These are phyloP conservation scores for Trisateles emortualis DNA, from an alignment of 2,888 invertebrate genomes.

Conservation along the genomic window DNA sequence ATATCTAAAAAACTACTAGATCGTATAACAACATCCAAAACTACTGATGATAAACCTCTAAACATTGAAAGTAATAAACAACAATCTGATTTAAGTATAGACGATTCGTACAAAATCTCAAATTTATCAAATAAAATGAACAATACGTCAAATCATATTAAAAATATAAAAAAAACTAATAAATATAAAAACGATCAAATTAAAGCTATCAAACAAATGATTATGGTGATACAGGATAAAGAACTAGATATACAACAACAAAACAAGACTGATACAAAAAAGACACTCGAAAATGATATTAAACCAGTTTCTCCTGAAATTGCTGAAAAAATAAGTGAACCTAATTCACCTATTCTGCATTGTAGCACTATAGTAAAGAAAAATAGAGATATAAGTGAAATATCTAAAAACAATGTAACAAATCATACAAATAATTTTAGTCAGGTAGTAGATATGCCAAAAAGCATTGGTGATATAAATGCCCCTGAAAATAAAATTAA, in stretches of 20 bases:
- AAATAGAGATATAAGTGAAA: constrained; percentile 10
- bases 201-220: constrained; percentile 6
- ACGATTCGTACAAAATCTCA: background rate
- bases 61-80: background rate
- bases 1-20: constrained; percentile 14
- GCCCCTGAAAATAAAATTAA: background rate
- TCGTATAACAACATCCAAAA: constrained; percentile 10
- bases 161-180: constrained; percentile 22
- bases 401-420: background rate
- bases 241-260: background rate
- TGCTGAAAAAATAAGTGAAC: constrained; percentile 9
- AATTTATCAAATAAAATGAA: background rate
- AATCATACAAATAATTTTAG: background rate
- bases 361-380: constrained; percentile 25
- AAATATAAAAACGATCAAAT: constrained; percentile 24
- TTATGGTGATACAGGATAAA: background rate
- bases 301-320: constrained; percentile 10
- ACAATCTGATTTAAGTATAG: background rate
- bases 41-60: background rate
- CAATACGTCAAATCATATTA: constrained; percentile 8
- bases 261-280: constrained; percentile 5
- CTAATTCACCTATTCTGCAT: constrained; percentile 32
- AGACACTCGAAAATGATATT: background rate
- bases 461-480: background rate
- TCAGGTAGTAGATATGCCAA: background rate